A percentile compares a stretch with the other conserved stretches of the same genome.
Evolutionary conservation across 1,140 invertebrate species (phyloP).

Genomic region (Trachymyrmex septentrionalis): DNA sequence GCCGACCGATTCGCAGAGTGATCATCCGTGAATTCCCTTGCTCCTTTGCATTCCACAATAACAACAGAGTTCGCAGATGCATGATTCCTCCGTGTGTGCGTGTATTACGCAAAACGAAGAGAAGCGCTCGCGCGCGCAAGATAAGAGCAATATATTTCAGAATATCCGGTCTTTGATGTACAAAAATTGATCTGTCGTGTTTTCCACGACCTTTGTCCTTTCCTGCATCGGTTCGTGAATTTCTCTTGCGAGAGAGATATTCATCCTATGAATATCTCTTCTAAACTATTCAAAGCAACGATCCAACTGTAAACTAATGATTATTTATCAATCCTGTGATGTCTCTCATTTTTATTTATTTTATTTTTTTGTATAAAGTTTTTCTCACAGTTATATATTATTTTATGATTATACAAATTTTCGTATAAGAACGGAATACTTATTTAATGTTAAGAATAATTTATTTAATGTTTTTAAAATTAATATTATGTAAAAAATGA

Average conservation of each 20-base stretch:
- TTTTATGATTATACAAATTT: neutral
- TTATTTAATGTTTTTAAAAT: neutral
- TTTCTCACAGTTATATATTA: neutral
- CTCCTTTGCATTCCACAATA: slow-evolving; percentile 76
- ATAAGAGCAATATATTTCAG: slow-evolving; percentile 75
- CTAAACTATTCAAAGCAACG: neutral
- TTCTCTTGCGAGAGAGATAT: slow-evolving; percentile 25
- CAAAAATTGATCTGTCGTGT: slow-evolving; percentile 1
- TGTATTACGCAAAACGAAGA: slow-evolving; percentile 48
- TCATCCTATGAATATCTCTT: slow-evolving; percentile 7
- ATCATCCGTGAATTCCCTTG: slow-evolving; percentile 77
- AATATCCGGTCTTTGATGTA: slow-evolving; percentile 68
- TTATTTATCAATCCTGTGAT: slow-evolving; percentile 5
- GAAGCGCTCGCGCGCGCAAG: slow-evolving; percentile 27
- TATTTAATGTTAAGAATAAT: neutral
- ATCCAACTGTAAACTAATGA: slow-evolving; percentile 38
- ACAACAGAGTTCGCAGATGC: slow-evolving; percentile 66
- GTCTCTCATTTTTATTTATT: neutral
- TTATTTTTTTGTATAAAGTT: neutral
- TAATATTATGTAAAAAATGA: neutral
- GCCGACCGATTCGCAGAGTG: slow-evolving; percentile 58
- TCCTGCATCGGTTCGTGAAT: slow-evolving; percentile 10
- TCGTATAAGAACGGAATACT: neutral
- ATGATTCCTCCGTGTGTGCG: slow-evolving; percentile 4
- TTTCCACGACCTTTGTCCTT: neutral